Conservation (phyloP, 2,888 invertebrate genomes). For the Seladonia tumulorum region DNA sequence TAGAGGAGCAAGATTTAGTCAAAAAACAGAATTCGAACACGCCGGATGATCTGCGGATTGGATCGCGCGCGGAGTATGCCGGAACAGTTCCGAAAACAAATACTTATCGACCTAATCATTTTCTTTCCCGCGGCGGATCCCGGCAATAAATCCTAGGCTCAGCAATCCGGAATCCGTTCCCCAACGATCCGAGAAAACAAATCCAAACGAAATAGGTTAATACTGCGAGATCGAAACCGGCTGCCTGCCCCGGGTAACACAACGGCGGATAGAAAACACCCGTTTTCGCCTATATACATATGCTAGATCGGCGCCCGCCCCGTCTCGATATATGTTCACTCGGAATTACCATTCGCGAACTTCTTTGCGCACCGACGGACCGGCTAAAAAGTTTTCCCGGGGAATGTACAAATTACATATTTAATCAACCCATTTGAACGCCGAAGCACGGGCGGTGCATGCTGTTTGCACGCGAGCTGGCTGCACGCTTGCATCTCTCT, state of each 20-base stretch:
- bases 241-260: not conserved
- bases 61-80: not conserved
- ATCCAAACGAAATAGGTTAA: conserved; percentile 8
- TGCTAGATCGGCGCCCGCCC: not conserved
- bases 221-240: not conserved
- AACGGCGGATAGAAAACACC: not conserved
- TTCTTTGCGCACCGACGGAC: not conserved
- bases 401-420: conserved; percentile 40
- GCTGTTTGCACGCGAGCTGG: conserved; percentile 33
- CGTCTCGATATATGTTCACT: not conserved
- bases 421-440: conserved; percentile 48
- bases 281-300: not conserved
- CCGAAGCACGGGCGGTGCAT: not conserved
- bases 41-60: not conserved
- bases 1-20: no score
- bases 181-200: not conserved
- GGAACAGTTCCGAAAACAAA: not conserved
- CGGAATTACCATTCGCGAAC: not conserved
- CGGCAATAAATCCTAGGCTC: not conserved
- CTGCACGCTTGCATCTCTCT: conserved; percentile 13
- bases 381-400: not conserved
- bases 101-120: not conserved
- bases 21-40: not conserved
- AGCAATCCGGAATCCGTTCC: not conserved
- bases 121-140: not conserved